Evolutionary conservation across 2,888 invertebrate genomes (phyloP), one percentile per base, ranked within the genome.

Genomic region (Heterodera filipjevi): DNA sequence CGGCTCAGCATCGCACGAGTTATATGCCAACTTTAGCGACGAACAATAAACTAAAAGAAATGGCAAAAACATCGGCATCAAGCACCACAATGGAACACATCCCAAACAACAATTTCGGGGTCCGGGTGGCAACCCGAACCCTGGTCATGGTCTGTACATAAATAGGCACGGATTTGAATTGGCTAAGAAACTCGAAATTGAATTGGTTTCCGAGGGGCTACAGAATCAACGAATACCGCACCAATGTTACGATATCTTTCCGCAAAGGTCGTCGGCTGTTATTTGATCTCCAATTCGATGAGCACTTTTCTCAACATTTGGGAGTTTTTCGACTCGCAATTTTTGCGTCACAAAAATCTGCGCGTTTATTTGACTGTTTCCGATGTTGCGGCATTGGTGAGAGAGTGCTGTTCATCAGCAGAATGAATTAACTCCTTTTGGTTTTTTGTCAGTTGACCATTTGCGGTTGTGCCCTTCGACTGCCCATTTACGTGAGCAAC

Each of bases 71-170:
- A 39, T 39, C 68, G 33, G 10, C 33, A 22, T 5, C 5, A 19
- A 68, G 5, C 33, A 68, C 33, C 35, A 27, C 68, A 19, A 68
- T 33, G 14, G 46, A 19, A 32, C 35, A 30, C 30, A 30, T 49
- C 22, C 39, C 66, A n/a, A 75, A 64, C 72, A 86, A 86, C 46
- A 86, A 85, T 76, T 79, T 81, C 49, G 86, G 86, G 22, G 86
- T 87, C 32, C 80, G 85, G 33, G 81, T 87, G 32, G 86, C 86
- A 12, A 87, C 86, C 8, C 74, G 85, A 76, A 86, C 86, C 1
- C 77, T 86, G 68, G 82, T 84, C 14, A 83, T 87, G 83, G 86
- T 75, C 39, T n/a, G 75, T 19, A 12, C 12, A 27, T 10, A 46
- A 32, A 30, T 44, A 16, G 2, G 19, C 59, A 72, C 32, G n/a